Evolutionary conservation across 2,113 vertebrate genomes (phyloP), one percentile per base, ranked within the genome.

Genomic region (Dicrurus megarhynchus): DNA sequence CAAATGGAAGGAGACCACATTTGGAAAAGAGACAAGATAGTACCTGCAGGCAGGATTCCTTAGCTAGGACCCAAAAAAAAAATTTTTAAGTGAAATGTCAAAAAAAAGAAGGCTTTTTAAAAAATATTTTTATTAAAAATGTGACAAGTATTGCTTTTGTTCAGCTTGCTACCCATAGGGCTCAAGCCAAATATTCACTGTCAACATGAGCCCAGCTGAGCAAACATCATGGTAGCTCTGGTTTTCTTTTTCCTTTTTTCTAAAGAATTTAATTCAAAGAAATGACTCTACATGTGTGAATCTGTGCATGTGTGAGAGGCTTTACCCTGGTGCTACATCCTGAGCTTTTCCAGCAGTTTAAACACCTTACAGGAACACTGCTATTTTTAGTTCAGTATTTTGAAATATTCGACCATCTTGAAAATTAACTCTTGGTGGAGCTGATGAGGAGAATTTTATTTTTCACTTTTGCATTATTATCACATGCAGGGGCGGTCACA

Each of bases 331-430:
- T 56, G 46, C 69, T 64, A 47, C 44, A 77, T 47, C 15, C 13
- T 76, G 77, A 70, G 63, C 23, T 84, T 90, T 89, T 71, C 59
- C 73, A 93, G 44, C 19, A 63, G 35, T 74, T 90, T 53, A 65
- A 86, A 80, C 32, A 86, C 32, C 32, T 92, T 47, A 70, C 44
- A 92, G 83, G 75, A 81, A 55, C 4, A 3, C 6, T 49, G 33
- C 5, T 96, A 89, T 93, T 95, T 96, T 93, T 78, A 93, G 89
- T 44, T 55, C 30, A 41, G 24, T 35, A 32, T 81, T 85, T 84
- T 71, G 55, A 92, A 87, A 73, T 13, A 18, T 53, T 57, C 57
- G 46, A 47, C 7, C 41, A 5, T 53, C n/a, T 84, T 53, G 35
- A 50, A 39, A n/a, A 57, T 90, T 86, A 90, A 93, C 50, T 22